Percentiles rank a stretch among this genome's conserved stretches.
Evolutionary conservation across 35 echinoderm and acorn worm species (phyloP).

Genomic region (Lytechinus pictus): DNA sequence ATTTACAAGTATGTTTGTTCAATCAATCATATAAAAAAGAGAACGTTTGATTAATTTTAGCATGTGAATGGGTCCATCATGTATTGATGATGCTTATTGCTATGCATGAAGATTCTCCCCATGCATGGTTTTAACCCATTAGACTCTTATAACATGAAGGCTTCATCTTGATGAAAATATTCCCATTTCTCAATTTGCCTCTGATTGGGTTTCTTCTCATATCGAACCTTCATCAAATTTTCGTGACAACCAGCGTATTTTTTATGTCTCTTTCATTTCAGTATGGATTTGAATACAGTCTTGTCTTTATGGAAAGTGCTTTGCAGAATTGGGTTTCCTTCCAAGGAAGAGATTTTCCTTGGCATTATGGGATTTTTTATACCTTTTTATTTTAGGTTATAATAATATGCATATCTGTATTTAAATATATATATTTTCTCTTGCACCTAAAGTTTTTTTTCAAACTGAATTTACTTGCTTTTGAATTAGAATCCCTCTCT

Average conservation of each 20-base stretch:
- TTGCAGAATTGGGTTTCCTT: background rate
- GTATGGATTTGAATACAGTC: background rate
- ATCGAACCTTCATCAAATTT: background rate
- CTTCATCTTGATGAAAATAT: background rate
- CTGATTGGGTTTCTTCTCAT: background rate
- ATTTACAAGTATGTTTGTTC: background rate
- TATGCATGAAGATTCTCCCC: background rate
- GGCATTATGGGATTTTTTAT: background rate
- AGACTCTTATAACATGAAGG: background rate
- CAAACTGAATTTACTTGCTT: too few relatives aligned
- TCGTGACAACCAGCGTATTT: background rate
- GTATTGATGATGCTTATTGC: background rate
- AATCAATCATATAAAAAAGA: background rate
- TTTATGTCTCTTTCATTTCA: background rate
- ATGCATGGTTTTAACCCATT: slow-evolving; percentile 10
- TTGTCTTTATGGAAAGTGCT: background rate
- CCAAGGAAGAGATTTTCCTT: background rate
- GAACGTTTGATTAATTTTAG: background rate
- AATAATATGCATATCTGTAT: too few relatives aligned
- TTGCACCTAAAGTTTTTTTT: too few relatives aligned
- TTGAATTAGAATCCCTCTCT: too few relatives aligned
- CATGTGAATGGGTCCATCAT: background rate
- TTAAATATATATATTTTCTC: too few relatives aligned
- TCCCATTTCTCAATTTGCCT: background rate
- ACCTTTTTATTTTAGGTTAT: too few relatives aligned